A percentile compares a stretch with the other conserved stretches of the same genome.
phyloP scores from a whole-genome alignment of 2,113 vertebrate genomes.

The Corythornis madagascariensis region DNA sequence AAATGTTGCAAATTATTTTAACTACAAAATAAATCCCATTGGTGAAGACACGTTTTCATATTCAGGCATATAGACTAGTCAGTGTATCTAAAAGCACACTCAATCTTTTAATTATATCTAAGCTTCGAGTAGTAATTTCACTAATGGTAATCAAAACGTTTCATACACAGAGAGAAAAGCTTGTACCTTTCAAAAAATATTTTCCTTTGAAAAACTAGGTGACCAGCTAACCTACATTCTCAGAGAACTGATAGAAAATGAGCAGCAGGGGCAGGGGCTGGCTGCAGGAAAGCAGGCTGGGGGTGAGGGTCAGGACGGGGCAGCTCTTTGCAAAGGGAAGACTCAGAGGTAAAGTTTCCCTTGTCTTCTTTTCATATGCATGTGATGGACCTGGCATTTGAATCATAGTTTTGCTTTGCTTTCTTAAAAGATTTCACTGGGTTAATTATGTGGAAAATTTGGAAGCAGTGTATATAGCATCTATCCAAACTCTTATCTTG shows the following conservation, averaged over 20 bases:
- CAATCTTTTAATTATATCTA: constrained; percentile 11
- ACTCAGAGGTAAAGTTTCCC: not conserved
- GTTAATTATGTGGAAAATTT: constrained; percentile 1
- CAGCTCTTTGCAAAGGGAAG: not conserved
- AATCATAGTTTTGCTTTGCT: not conserved
- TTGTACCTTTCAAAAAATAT: not conserved
- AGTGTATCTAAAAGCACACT: not conserved
- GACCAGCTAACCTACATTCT: not conserved
- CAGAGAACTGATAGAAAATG: accelerated
- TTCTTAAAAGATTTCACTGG: constrained; percentile 3
- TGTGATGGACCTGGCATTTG: not conserved
- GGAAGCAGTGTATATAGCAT: not conserved
- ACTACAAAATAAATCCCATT: constrained; percentile 11
- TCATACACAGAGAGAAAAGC: not conserved
- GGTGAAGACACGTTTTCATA: constrained; percentile 12
- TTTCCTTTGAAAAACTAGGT: not conserved
- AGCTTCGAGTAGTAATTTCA: not conserved
- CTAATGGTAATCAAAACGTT: not conserved
- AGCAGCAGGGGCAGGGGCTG: not conserved
- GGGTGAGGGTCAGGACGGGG: not conserved
- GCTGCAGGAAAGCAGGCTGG: not conserved
- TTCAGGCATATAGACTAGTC: not conserved
- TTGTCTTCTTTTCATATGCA: constrained; percentile 9
- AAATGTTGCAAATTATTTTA: constrained; percentile 30
- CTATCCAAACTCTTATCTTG: not conserved